These are phyloP conservation scores for Paralichthys olivaceus DNA, from an alignment of 2,113 vertebrate species.

Conservation along the genomic window DNA sequence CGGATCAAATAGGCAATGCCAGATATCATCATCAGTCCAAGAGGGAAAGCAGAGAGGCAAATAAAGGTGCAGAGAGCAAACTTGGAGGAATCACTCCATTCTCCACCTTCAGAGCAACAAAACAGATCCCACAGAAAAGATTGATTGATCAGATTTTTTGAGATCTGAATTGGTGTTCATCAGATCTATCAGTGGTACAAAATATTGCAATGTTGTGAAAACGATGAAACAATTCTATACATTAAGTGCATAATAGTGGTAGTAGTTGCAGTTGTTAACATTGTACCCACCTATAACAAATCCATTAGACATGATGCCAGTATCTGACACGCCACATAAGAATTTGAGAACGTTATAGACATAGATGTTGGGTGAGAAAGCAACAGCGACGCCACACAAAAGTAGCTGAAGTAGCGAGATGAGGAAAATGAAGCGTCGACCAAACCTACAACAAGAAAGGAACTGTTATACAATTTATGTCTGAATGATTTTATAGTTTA, in stretches of 20 bases:
- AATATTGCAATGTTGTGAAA: not conserved
- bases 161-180: too few species aligned
- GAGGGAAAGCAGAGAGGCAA: constrained; percentile 76
- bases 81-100: constrained; percentile 87
- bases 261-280: too few species aligned
- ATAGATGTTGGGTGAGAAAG: constrained; percentile 86
- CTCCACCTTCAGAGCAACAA: constrained; percentile 83
- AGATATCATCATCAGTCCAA: constrained; percentile 84
- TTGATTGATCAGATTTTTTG: too few species aligned
- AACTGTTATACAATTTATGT: not conserved
- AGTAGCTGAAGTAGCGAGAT: constrained; percentile 80
- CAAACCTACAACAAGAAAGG: constrained; percentile 80
- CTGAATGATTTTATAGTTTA: too few species aligned
- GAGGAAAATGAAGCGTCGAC: constrained; percentile 84
- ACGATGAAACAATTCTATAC: too few species aligned
- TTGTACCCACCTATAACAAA: constrained; percentile 83
- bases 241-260: too few species aligned
- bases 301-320: constrained; percentile 79
- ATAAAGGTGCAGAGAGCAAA: constrained; percentile 82
- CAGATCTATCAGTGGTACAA: not conserved
- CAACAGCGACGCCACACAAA: constrained; percentile 76
- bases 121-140: too few species aligned
- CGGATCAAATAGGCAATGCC: constrained; percentile 85
- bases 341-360: constrained; percentile 86
- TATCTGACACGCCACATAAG: constrained; percentile 73